Base-by-base conservation (phyloP, 2,113 vertebrate species). In the Triplophysa tibetana region DNA sequence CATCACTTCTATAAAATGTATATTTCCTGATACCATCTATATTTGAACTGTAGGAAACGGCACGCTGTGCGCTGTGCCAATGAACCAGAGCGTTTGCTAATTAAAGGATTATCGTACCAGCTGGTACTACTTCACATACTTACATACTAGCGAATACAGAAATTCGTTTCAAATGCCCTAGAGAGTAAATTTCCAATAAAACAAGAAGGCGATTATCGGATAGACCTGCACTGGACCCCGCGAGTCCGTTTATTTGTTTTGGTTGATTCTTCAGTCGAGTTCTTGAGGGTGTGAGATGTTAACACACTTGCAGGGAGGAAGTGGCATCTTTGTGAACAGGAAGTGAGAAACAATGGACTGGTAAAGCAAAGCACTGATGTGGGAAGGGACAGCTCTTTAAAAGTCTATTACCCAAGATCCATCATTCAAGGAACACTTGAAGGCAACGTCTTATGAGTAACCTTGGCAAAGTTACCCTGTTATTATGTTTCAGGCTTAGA, bases 331-430 rank as follows among this genome's bases (percentile, higher is more conserved):
- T 45, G 19, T 48, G 10, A 70, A 21, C 41, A 62, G 13, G 48
- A 17, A 26, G 48, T 75, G 45, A 48, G 26, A 54, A 43, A 26
- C 52, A 2, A 58, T 58, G 19, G n/a, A 21, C 54, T 58, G n/a
- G 54, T 6, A 21, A n/a, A 9, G 54, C 8, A 21, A 58, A 9
- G 19, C 50, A 52, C 4, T 52, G 54, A 17, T 19, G 52, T 17
- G 52, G 52, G 16, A 21, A 58, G 54, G 54, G 54, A 21, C 19
- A 21, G 54, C n/a, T 58, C n/a, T 21, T 58, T 48, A 72, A 73
- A 63, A 73, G 58, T 64, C 61, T 29, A 73, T 73, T 70, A 52
- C 78, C 60, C 78, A 73, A 48, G 50, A 80, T 80, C 69, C 45
- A 80, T 80, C 69, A 72, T 41, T 80, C 78, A 73, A 38, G 29